These are phyloP conservation scores for Labeo catla DNA, from an alignment of 2,113 vertebrate species.

Conservation along the genomic window DNA sequence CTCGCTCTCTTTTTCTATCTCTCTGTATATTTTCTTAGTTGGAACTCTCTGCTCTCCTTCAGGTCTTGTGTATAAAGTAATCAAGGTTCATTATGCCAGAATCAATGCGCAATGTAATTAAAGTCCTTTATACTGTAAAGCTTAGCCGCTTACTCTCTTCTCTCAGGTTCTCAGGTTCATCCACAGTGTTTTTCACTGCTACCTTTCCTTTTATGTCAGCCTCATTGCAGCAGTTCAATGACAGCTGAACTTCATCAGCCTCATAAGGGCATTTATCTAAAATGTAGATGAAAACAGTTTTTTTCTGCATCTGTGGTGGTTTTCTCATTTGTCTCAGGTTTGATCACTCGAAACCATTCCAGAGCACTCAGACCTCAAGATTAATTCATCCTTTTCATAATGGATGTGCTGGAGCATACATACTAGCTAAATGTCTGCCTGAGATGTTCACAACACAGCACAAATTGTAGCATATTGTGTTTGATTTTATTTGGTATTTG, in stretches of 20 bases:
- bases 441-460: conserved; percentile 21
- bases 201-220: conserved; percentile 11
- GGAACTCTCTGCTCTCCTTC: not conserved
- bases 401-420: conserved; percentile 17
- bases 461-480: conserved; percentile 15
- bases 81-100: conserved; percentile 15
- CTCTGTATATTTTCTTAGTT: not conserved
- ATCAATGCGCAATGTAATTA: conserved; percentile 45
- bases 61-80: not conserved
- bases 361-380: conserved; percentile 32
- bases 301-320: not conserved
- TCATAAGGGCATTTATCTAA: conserved; percentile 25
- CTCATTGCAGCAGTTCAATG: not conserved
- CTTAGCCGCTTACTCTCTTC: not conserved
- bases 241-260: not conserved
- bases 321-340: conserved; percentile 24
- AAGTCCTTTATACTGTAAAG: conserved; percentile 27
- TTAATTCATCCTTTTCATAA: conserved; percentile 32
- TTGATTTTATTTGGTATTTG: conserved; percentile 3
- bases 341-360: conserved; percentile 18
- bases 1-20: not conserved
- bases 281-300: not conserved
- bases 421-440: not conserved
- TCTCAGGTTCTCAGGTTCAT: not conserved
- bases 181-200: conserved; percentile 2